Percentiles rank a stretch among this genome's conserved stretches.
Evolutionary conservation across 2,113 vertebrate genomes (phyloP).

Genomic region (Clinocottus analis): DNA sequence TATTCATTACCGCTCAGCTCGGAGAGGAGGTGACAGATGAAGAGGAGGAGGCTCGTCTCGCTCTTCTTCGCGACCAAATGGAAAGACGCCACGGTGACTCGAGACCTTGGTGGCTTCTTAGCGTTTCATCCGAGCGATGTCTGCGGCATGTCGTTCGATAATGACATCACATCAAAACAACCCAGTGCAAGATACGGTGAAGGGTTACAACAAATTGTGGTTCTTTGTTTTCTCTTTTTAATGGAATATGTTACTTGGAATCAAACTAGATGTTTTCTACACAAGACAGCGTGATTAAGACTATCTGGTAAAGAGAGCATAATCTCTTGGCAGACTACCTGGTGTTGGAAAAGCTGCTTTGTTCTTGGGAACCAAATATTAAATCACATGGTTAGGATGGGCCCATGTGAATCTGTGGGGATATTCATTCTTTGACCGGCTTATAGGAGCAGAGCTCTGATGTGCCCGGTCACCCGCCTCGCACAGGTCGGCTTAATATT

Average conservation of each 20-base stretch:
- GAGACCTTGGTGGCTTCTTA: not conserved
- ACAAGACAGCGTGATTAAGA: not conserved
- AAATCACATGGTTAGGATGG: conserved; percentile 21
- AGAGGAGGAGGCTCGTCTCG: conserved; percentile 4
- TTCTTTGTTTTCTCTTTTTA: not conserved
- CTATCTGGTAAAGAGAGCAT: not conserved
- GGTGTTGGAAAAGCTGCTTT: conserved; percentile 16
- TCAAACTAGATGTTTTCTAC: not conserved
- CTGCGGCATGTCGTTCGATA: not conserved
- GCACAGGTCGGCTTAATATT: conserved; percentile 11
- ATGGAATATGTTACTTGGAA: not conserved
- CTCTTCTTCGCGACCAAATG: conserved; percentile 3
- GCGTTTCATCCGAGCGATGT: not conserved
- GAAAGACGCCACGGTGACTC: conserved; percentile 5
- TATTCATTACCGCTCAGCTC: conserved; percentile 30
- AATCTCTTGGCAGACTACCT: conserved; percentile 5
- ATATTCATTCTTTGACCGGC: conserved; percentile 35
- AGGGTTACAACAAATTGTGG: not conserved
- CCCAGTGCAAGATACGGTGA: not conserved
- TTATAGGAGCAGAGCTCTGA: conserved; percentile 54
- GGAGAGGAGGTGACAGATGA: conserved; percentile 35
- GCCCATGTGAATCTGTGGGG: conserved; percentile 28
- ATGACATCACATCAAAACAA: not conserved
- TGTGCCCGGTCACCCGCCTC: conserved; percentile 32
- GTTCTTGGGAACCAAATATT: conserved; percentile 16